These are phyloP conservation scores for Pyralis farinalis DNA, from an alignment of 2,888 invertebrate species.

Conservation along the genomic window DNA sequence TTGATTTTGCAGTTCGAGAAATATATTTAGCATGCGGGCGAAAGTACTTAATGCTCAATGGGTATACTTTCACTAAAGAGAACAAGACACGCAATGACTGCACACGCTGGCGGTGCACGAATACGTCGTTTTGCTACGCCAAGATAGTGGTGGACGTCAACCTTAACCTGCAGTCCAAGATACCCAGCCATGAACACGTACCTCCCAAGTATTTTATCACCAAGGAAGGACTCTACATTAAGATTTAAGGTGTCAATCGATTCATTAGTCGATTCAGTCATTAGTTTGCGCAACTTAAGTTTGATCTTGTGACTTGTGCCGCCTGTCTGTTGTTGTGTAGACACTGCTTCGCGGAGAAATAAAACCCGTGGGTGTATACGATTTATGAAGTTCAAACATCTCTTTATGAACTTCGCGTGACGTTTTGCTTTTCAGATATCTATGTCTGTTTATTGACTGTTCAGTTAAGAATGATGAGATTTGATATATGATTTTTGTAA, in stretches of 20 bases:
- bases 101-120: conserved; percentile 1
- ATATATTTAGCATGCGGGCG: not conserved
- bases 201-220: not conserved
- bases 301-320: too few species aligned
- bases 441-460: too few species aligned
- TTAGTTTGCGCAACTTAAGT: too few species aligned
- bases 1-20: not conserved
- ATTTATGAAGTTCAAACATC: too few species aligned
- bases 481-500: too few species aligned
- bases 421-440: too few species aligned
- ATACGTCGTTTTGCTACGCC: not conserved
- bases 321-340: too few species aligned
- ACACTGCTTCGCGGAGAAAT: too few species aligned
- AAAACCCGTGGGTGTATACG: too few species aligned
- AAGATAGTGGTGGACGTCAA: not conserved
- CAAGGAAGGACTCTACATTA: not conserved
- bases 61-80: not conserved
- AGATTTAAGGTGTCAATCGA: not conserved
- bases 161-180: not conserved
- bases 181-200: not conserved
- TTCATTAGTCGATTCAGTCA: too few species aligned
- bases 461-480: too few species aligned
- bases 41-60: not conserved
- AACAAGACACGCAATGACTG: not conserved
- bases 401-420: too few species aligned